Base-by-base conservation (phyloP, 2,888 invertebrate species). In the Leptogaster cylindrica region DNA sequence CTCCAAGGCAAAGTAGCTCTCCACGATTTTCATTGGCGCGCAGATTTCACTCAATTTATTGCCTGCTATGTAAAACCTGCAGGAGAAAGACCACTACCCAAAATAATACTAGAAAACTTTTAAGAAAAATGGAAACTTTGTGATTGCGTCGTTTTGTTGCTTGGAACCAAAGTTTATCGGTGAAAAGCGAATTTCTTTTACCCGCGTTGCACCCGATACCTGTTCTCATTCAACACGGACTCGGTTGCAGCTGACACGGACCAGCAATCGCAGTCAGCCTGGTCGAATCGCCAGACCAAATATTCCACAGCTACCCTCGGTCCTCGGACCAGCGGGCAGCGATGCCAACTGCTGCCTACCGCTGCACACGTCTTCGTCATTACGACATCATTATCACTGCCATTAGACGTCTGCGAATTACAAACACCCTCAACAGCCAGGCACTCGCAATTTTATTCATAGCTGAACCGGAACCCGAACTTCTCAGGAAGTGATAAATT, bases 341-440 rank as follows among this genome's bases (percentile, higher is more conserved):
- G 46, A 46, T n/a, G 20, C 46, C 46, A 10, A 12, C 10, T 25
- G 46, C 31, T 8, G 31, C 31, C 31, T 14, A 51, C 50, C 68
- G 70, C 66, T 66, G 67, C 68, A 58, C 66, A 61, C 55, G 48
- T 52, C 41, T 41, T 44, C 50, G 61, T 68, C 66, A 70, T 68
- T 70, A 61, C 63, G 68, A 46, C 66, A 63, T 70, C 70, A 70
- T 70, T 70, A 70, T 68, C 70, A 55, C 63, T 66, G 51, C 68
- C 68, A 66, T 70, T 68, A 68, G 64, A 68, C 61, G 61, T 61
- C 67, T 67, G 61, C 39, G 46, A 67, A 52, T 65, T 52, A 20
- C 41, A 39, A 25, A 65, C 65, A 27, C 39, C 23, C 41, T 52
- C 65, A 41, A 14, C 8, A 10, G 2, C 44, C n/a, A n/a, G n/a